These are phyloP conservation scores for Strix uralensis DNA, from an alignment of 2,113 vertebrate species.

Conservation along the genomic window DNA sequence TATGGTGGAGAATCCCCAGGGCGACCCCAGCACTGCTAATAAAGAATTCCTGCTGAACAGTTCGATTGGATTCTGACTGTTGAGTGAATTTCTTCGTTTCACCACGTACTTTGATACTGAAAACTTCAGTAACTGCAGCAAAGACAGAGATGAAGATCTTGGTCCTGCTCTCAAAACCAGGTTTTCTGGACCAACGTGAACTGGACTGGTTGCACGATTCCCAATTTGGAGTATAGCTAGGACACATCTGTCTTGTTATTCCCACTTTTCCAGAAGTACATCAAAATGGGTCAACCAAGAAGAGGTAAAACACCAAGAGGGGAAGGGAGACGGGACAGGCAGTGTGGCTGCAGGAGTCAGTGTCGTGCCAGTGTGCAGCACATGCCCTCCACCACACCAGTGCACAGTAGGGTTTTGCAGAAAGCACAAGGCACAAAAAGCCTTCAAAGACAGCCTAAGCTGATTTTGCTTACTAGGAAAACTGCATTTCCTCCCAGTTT, in stretches of 20 bases:
- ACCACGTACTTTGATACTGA: too few species aligned
- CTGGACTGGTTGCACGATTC: neutral
- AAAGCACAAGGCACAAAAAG: neutral
- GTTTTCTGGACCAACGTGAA: neutral
- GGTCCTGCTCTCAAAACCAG: neutral
- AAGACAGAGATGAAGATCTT: neutral
- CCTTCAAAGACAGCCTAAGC: neutral
- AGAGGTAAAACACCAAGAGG: neutral
- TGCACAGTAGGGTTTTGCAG: neutral
- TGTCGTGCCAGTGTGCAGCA: rapidly evolving
- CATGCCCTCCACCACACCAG: neutral
- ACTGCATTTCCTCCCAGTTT: neutral
- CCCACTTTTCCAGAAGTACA: neutral
- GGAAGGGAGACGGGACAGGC: neutral
- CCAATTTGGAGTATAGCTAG: rapidly evolving
- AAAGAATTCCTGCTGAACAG: too few species aligned
- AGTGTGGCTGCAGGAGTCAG: neutral
- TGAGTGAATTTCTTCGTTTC: too few species aligned
- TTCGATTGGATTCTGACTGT: too few species aligned
- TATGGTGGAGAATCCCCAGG: too few species aligned
- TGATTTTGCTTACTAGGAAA: neutral
- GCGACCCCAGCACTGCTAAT: too few species aligned
- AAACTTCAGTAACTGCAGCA: neutral
- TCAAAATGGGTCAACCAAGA: neutral
- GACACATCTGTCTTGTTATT: neutral